Evolutionary conservation across 2,888 invertebrate species (phyloP).

Genomic region (Tetragonula carbonaria): DNA sequence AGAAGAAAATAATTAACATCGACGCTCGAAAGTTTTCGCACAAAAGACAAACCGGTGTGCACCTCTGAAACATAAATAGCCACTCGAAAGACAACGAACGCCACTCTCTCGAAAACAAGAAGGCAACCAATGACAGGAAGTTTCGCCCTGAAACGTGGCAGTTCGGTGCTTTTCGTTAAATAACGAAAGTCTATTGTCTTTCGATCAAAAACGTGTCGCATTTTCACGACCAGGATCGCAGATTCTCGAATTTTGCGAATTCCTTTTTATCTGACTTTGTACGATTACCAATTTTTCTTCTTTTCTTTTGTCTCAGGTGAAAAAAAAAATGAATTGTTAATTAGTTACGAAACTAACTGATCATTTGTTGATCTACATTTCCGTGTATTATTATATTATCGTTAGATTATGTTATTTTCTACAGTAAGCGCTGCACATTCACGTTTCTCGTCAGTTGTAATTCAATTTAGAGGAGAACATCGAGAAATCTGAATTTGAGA

Average conservation of each 20-base stretch:
- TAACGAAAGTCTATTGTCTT: slow-evolving; percentile 50
- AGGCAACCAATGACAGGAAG: slow-evolving; percentile 13
- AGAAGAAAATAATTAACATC: not conserved
- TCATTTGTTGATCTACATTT: too few species aligned
- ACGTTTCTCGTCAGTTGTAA: too few species aligned
- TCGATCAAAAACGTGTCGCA: slow-evolving; percentile 47
- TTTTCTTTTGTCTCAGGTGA: too few species aligned
- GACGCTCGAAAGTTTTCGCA: not conserved
- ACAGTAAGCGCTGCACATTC: too few species aligned
- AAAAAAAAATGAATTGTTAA: too few species aligned
- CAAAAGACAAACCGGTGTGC: not conserved
- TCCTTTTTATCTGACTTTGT: too few species aligned
- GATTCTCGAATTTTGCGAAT: not conserved
- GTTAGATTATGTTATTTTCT: too few species aligned
- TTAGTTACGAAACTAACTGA: too few species aligned
- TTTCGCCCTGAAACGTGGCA: slow-evolving; percentile 32
- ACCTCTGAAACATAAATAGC: slow-evolving; percentile 13
- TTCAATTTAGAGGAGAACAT: too few species aligned
- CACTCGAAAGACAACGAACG: slow-evolving; percentile 35
- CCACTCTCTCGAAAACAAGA: slow-evolving; percentile 27
- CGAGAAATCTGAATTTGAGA: too few species aligned
- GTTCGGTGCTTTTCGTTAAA: slow-evolving; percentile 40
- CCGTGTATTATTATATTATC: too few species aligned
- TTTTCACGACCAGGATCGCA: slow-evolving; percentile 31
- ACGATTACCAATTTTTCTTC: too few species aligned